Evolutionary conservation across 1,140 invertebrate species (phyloP), one percentile per base, ranked within the genome.

Genomic region (Temnothorax longispinosus): DNA sequence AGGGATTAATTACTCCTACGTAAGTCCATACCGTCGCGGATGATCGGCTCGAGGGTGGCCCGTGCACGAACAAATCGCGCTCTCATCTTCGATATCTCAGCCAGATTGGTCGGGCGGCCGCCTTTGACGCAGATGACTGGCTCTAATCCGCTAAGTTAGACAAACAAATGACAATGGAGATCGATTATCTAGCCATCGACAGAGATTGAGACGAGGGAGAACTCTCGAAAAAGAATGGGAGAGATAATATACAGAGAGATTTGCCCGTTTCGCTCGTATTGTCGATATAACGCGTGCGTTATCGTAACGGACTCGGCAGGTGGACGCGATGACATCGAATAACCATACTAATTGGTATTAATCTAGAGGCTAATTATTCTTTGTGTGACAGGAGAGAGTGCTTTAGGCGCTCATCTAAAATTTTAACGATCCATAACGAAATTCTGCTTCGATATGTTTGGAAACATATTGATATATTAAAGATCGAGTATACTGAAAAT

Each of bases 81-180:
- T 88, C 72, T 90, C 75, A 85, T 92, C 88, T 75, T 86, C 87
- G 88, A 80, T 92, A 90, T 92, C 92, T 91, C 91, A 67, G 67
- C 52, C 84, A 72, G 91, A 93, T 93, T 92, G 90, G 8, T 52
- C 76, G 80, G 76, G 90, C 87, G 88, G 89, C 85, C 44, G 87
- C 88, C 93, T 94, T 94, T 91, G 86, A 93, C 89, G 87, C 72
- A 85, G 84, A 90, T 93, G 90, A 92, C 92, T 91, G 62, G 87
- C 91, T 92, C 90, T 91, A 92, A 91, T 91, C 90, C 85, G 84
- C 74, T 86, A 87, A 92, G 87, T 88, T 93, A 93, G 93, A 94
- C 93, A 94, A 94, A 94, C 94, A 94, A 94, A 94, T 94, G 93
- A 94, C 93, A 94, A 94, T 94, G 91, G 91, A 94, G 94, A 94